phyloP scores from a whole-genome alignment of 2,888 invertebrate genomes.

The Tolmerus cingulatus region DNA sequence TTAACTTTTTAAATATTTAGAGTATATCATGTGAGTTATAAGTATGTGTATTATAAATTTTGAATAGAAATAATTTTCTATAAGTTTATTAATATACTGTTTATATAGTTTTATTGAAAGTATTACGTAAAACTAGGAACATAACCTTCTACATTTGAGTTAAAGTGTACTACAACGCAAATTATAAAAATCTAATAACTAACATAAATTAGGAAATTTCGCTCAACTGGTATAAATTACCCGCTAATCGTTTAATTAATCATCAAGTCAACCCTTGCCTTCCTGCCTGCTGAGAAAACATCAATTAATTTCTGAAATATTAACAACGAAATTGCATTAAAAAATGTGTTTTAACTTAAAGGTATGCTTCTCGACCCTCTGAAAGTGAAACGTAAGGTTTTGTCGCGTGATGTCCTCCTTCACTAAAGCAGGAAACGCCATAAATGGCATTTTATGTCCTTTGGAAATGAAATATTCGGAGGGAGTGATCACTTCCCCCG shows the following conservation, averaged over 20 bases:
- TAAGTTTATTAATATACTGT: too few relatives aligned
- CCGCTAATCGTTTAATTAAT: background rate
- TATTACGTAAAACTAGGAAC: too few relatives aligned
- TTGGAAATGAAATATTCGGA: background rate
- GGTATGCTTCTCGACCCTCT: background rate
- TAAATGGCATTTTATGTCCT: background rate
- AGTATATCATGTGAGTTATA: too few relatives aligned
- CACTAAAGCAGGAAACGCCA: background rate
- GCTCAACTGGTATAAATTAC: background rate
- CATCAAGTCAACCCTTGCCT: background rate
- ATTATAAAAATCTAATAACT: background rate
- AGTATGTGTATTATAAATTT: too few relatives aligned
- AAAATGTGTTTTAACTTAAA: background rate
- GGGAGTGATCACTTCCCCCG: conserved; percentile 3
- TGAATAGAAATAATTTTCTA: too few relatives aligned
- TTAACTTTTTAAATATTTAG: too few relatives aligned
- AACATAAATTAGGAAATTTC: background rate
- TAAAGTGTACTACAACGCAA: background rate
- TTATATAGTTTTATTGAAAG: too few relatives aligned
- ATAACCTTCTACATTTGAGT: background rate
- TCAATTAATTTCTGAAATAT: background rate
- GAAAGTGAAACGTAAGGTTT: background rate
- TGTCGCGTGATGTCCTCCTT: background rate
- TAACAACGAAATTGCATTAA: background rate
- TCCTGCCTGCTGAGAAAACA: background rate